Conservation (phyloP, 2,888 invertebrate species). For the Latheticus oryzae region DNA sequence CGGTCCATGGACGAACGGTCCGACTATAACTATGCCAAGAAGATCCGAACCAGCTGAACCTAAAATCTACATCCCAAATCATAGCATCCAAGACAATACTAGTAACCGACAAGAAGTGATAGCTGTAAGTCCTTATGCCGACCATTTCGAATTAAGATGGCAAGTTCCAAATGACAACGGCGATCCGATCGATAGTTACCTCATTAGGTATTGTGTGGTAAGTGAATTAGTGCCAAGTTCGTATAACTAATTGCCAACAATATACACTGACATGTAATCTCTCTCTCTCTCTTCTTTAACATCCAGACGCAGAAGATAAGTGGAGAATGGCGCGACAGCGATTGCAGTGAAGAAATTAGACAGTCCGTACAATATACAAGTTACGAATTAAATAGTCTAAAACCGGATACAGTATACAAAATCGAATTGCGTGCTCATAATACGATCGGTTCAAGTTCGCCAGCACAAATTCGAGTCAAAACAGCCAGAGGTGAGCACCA, state of each 20-base stretch:
- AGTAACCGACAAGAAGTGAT: constrained; percentile 67
- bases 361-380: constrained; percentile 73
- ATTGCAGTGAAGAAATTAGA: constrained; percentile 71
- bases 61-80: constrained; percentile 68
- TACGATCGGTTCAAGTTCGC: constrained; percentile 82
- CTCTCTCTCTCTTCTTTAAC: neutral
- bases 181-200: constrained; percentile 86
- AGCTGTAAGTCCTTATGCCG: constrained; percentile 75
- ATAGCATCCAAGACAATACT: constrained; percentile 58
- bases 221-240: no score
- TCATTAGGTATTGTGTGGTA: constrained; percentile 84
- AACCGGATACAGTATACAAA: constrained; percentile 84
- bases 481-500: constrained; percentile 86
- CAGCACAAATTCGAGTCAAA: constrained; percentile 82
- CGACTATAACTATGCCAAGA: constrained; percentile 76
- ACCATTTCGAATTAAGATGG: constrained; percentile 87
- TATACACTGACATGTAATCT: no score
- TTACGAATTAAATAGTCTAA: constrained; percentile 76
- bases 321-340: constrained; percentile 73
- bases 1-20: constrained; percentile 72
- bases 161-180: constrained; percentile 89
- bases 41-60: constrained; percentile 83
- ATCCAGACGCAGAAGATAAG: constrained; percentile 74
- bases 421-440: constrained; percentile 89
- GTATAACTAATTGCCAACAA: no score